These are phyloP conservation scores for Crocallis elinguaria DNA, from an alignment of 2,888 invertebrate species.

Conservation along the genomic window DNA sequence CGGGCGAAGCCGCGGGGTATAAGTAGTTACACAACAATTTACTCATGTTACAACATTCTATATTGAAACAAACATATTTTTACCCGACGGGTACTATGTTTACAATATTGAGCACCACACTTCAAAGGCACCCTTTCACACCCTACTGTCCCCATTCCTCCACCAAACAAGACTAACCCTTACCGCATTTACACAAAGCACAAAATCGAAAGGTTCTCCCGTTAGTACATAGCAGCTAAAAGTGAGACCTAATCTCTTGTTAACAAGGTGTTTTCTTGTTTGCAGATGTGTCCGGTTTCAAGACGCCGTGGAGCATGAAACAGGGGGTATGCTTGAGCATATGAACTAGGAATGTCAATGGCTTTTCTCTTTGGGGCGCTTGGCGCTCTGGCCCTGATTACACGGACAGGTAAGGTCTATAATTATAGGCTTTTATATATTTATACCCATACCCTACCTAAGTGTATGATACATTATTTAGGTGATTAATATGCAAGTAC, in stretches of 20 bases:
- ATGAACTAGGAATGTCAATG: slow-evolving; percentile 70
- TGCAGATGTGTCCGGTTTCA: slow-evolving; percentile 51
- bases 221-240: slow-evolving; percentile 1
- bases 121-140: slow-evolving; percentile 37
- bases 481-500: too few species aligned
- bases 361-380: slow-evolving; percentile 68
- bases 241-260: slow-evolving; percentile 18
- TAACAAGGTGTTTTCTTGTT: slow-evolving; percentile 55
- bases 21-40: too few species aligned
- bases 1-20: too few species aligned
- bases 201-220: background rate
- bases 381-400: slow-evolving; percentile 70
- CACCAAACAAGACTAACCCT: slow-evolving; percentile 15
- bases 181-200: background rate
- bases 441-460: background rate
- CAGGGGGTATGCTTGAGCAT: slow-evolving; percentile 67
- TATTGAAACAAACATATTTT: slow-evolving; percentile 25
- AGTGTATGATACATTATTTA: too few species aligned
- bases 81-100: slow-evolving; percentile 17
- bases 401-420: slow-evolving; percentile 65
- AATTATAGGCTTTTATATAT: background rate
- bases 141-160: slow-evolving; percentile 21
- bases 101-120: slow-evolving; percentile 31
- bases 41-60: slow-evolving; percentile 10
- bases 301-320: slow-evolving; percentile 59